These are phyloP conservation scores for Rhabdornis inornatus DNA, from an alignment of 2,113 vertebrate genomes.

Conservation along the genomic window DNA sequence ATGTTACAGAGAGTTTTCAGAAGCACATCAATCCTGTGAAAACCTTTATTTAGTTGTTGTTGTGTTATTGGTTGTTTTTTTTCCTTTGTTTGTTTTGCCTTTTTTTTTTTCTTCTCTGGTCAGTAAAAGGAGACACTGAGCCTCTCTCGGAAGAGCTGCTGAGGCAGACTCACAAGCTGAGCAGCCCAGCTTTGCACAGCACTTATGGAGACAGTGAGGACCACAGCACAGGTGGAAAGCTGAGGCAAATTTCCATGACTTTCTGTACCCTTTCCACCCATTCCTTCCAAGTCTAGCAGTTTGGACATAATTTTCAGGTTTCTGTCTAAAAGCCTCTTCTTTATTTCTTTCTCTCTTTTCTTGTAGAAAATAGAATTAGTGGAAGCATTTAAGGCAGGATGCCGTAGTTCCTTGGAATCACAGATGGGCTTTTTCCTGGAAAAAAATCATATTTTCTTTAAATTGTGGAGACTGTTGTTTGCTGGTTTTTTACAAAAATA, in stretches of 20 bases:
- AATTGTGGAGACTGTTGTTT: not conserved
- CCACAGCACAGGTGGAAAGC: not conserved
- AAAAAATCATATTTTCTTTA: not conserved
- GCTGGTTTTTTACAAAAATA: not conserved
- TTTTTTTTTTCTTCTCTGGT: not conserved
- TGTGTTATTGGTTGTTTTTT: not conserved
- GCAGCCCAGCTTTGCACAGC: not conserved
- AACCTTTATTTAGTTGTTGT: not conserved
- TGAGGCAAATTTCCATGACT: not conserved
- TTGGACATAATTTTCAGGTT: not conserved
- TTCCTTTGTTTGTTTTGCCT: not conserved
- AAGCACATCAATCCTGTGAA: not conserved
- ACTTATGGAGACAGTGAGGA: rapidly evolving
- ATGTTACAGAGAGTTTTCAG: not conserved
- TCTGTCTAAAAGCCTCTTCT: not conserved
- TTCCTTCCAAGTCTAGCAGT: not conserved
- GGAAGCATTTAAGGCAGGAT: not conserved
- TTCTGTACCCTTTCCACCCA: not conserved
- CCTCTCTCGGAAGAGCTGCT: not conserved
- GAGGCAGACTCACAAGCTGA: not conserved
- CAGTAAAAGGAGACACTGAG: not conserved
- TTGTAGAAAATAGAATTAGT: not conserved
- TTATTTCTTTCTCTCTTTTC: not conserved
- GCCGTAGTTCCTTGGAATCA: not conserved
- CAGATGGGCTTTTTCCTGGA: not conserved